Evolutionary conservation across 1,140 invertebrate genomes (phyloP).

Genomic region (Bombus ignitus): DNA sequence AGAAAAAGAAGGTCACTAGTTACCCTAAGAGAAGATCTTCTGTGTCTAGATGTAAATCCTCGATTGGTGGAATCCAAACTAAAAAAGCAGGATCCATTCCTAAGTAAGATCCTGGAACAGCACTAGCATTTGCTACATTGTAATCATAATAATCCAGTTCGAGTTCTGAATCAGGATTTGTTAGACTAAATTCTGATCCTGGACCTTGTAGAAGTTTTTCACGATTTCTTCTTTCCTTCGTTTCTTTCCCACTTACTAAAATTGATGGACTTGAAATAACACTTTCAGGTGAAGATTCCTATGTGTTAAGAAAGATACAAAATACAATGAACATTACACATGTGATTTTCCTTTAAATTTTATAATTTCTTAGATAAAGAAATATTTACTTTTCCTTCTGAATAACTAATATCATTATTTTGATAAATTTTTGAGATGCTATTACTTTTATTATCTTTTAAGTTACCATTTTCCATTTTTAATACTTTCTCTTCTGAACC

Average conservation of each 20-base stretch:
- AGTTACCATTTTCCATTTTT: background rate
- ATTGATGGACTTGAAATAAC: conserved; percentile 80
- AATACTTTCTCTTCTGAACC: background rate
- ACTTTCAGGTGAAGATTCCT: conserved; percentile 85
- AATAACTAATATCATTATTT: conserved; percentile 25
- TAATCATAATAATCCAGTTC: conserved; percentile 95
- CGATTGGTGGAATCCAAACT: conserved; percentile 92
- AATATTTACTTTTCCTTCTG: conserved; percentile 22
- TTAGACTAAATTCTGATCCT: conserved; percentile 90
- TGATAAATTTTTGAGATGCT: background rate
- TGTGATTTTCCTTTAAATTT: background rate
- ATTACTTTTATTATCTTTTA: background rate
- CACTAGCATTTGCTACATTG: conserved; percentile 90
- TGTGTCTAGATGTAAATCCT: conserved; percentile 68
- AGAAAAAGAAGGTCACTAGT: background rate
- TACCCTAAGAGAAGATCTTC: conserved; percentile 54
- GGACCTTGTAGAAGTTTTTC: conserved; percentile 86
- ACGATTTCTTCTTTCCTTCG: conserved; percentile 89
- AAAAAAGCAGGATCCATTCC: conserved; percentile 94
- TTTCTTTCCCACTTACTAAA: conserved; percentile 84
- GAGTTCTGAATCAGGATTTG: conserved; percentile 88
- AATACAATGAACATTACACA: background rate
- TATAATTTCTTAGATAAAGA: background rate
- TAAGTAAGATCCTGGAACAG: conserved; percentile 91
- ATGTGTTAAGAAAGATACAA: background rate